phyloP scores from a whole-genome alignment of 37 sponge, comb jelly and placozoan species.

The Eunapius fragilis region DNA sequence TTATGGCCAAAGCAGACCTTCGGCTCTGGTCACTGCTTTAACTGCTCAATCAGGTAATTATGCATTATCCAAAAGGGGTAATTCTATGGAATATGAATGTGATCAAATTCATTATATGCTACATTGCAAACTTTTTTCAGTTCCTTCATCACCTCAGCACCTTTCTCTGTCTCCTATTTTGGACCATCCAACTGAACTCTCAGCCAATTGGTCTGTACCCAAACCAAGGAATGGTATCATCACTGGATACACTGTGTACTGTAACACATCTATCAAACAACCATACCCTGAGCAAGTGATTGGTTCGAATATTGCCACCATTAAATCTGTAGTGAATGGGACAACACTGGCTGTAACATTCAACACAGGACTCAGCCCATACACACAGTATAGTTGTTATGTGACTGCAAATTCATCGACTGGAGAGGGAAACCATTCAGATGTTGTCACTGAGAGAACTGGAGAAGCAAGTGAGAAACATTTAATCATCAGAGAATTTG shows the following conservation, averaged over 20 bases:
- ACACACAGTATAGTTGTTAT: slow-evolving; percentile 42
- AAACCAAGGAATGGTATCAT: slow-evolving; percentile 20
- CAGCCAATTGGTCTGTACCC: slow-evolving; percentile 26
- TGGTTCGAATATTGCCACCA: too few species aligned
- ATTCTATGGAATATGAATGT: too few species aligned
- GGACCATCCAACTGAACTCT: background rate
- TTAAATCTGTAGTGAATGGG: too few species aligned
- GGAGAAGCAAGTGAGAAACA: background rate
- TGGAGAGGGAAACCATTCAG: too few species aligned
- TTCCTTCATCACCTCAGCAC: slow-evolving; percentile 19
- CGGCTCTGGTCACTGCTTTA: too few species aligned
- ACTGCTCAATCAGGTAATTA: slow-evolving; percentile 4
- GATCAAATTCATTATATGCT: too few species aligned
- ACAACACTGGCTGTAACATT: too few species aligned
- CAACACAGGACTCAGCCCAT: slow-evolving; percentile 33
- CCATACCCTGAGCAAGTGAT: too few species aligned
- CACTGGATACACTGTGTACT: slow-evolving; percentile 24
- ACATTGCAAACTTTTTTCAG: slow-evolving; percentile 38
- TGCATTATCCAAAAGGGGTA: too few species aligned
- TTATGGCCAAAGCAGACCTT: too few species aligned
- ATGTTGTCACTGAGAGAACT: too few species aligned
- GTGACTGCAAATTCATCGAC: slow-evolving; percentile 48
- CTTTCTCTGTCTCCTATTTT: background rate
- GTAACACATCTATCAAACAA: slow-evolving; percentile 11
- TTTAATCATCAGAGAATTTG: background rate